Conservation (phyloP, 2,888 invertebrate species). For the Hydrotaea cyrtoneurina region DNA sequence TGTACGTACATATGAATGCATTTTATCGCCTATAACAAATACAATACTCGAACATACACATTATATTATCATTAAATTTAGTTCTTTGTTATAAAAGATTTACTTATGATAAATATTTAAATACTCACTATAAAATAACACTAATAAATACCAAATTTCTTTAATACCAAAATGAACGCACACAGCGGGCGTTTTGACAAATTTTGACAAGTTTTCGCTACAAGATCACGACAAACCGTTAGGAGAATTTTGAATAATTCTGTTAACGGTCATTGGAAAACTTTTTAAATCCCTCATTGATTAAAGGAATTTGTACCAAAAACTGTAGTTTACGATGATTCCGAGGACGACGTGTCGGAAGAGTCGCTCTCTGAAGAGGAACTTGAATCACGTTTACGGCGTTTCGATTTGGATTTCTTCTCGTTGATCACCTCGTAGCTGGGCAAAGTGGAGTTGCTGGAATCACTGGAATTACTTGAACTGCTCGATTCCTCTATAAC, state of each 20-base stretch:
- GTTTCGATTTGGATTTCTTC: slow-evolving; percentile 75
- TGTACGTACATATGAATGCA: not conserved
- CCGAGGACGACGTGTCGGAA: slow-evolving; percentile 74
- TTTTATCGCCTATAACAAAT: not conserved
- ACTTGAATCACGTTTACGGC: slow-evolving; percentile 72
- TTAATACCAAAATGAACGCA: slow-evolving; percentile 47
- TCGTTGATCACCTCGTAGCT: slow-evolving; percentile 79
- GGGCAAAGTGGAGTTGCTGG: slow-evolving; percentile 78
- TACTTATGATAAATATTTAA: slow-evolving; percentile 29
- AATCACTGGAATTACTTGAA: slow-evolving; percentile 73
- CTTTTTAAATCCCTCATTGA: no score
- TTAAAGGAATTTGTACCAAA: no score
- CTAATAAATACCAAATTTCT: slow-evolving; percentile 12
- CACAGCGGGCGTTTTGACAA: slow-evolving; percentile 39
- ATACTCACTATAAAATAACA: slow-evolving; percentile 34
- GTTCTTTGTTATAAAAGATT: slow-evolving; percentile 10
- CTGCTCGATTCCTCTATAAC: slow-evolving; percentile 76
- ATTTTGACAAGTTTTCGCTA: slow-evolving; percentile 34
- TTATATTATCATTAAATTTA: slow-evolving; percentile 5
- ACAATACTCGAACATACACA: not conserved
- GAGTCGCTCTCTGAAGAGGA: slow-evolving; percentile 71
- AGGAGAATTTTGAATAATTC: not conserved
- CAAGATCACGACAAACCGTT: slow-evolving; percentile 49
- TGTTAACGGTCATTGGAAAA: slow-evolving; percentile 1
- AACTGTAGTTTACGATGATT: slow-evolving; percentile 58